A percentile compares a stretch with the other conserved stretches of the same genome.
Evolutionary conservation across 92 coral and sea anemone genomes (phyloP).

Genomic region (Zoanthus sansibaricus): DNA sequence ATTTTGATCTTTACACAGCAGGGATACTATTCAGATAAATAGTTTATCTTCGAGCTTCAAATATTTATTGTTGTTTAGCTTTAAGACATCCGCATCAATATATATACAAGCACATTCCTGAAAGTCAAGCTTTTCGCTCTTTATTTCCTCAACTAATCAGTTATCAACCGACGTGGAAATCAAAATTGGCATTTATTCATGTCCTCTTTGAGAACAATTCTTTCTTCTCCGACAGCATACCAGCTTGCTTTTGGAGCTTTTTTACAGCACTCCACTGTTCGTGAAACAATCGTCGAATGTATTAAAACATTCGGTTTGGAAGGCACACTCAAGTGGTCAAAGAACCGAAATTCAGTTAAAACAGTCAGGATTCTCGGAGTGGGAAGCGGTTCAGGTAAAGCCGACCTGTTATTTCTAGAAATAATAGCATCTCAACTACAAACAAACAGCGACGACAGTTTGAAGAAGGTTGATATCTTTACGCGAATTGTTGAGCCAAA

Average conservation of each 20-base stretch:
- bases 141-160: too few species aligned
- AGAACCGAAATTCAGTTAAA: constrained; percentile 17
- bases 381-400: constrained; percentile 63
- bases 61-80: too few species aligned
- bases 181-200: neutral
- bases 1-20: too few species aligned
- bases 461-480: constrained; percentile 30
- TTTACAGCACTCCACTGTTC: constrained; percentile 56
- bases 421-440: constrained; percentile 53
- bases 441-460: neutral
- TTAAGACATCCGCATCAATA: too few species aligned
- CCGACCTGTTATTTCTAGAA: constrained; percentile 49
- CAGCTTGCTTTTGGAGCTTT: constrained; percentile 50
- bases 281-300: constrained; percentile 56
- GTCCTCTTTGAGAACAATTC: constrained; percentile 15
- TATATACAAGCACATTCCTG: too few species aligned
- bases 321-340: constrained; percentile 31
- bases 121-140: too few species aligned
- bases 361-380: constrained; percentile 55
- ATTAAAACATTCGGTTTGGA: constrained; percentile 37
- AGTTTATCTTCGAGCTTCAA: neutral
- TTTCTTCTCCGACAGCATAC: constrained; percentile 45
- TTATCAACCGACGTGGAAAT: too few species aligned
- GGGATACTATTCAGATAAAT: neutral
- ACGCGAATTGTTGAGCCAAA: constrained; percentile 58